Base-by-base conservation (phyloP, 2,113 vertebrate genomes). In the Narcine bancroftii region DNA sequence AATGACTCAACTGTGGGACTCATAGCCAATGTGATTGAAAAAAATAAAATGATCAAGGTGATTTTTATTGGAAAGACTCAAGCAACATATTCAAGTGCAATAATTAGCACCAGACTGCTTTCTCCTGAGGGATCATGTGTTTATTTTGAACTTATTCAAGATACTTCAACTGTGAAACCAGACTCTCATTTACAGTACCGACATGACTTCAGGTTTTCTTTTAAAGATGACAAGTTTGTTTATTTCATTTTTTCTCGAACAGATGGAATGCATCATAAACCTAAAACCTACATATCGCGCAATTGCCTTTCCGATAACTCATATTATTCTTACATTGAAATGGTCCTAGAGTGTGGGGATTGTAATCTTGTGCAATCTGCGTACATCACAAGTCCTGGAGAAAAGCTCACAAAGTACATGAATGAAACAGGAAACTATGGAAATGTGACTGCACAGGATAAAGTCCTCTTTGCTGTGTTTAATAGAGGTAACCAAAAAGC, bases 281-380 rank as follows among this genome's bases (percentile, higher is more conserved):
- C 97, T 93, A 96, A 96, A 94, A 99, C 97, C 5, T 96, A 98
- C 53, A 94, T 99, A 92, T 96, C 97, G 0, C 96, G 98, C 39
- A 95, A 99, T 94, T 99, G 99, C 93, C 97, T 97, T 79, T 73
- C 95, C 0, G 98, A 99, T 93, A 93, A 94, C 21, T 94, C 93
- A 33, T 99, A 99, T 60, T 98, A 97, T 93, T 99, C 99, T n/a
- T 99, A 99, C 94, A 97, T 97, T 0, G 99, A 99, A 95, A 97
- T 99, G 95, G 97, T 98, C 94, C 95, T 99, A 92, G 96, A 94
- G 92, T 99, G 98, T 92, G 96, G 93, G 7, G 94, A 95, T 92
- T 94, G 93, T 4, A 96, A 97, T 93, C 96, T 97, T 93, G 97
- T 95, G 42, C 96, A 98, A 93, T 97, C 98, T 0, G 97, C 97